Evolutionary conservation across 2,797 vertebrate species (phyloP).

Genomic region (Loriculus beryllinus): DNA sequence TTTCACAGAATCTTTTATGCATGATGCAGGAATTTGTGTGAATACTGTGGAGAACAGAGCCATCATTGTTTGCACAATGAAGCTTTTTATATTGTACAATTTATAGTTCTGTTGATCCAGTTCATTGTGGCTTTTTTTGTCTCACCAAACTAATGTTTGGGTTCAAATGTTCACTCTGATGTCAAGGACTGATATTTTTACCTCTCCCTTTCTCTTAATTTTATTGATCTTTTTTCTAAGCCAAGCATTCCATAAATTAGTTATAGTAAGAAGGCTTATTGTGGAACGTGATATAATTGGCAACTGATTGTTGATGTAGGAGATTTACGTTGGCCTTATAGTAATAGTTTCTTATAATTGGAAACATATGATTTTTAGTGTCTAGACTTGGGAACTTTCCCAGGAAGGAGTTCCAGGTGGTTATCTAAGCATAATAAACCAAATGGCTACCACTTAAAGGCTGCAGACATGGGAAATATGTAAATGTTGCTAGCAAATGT

Average conservation of each 20-base stretch:
- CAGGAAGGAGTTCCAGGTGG: constrained; percentile 74
- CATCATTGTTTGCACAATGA: background rate
- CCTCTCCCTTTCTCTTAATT: constrained; percentile 17
- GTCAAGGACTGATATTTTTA: constrained; percentile 39
- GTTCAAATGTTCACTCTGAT: constrained; percentile 46
- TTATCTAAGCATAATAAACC: constrained; percentile 66
- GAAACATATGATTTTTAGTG: constrained; percentile 70
- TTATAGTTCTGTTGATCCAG: background rate
- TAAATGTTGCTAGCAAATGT: constrained; percentile 19
- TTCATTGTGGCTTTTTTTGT: background rate
- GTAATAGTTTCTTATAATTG: constrained; percentile 64
- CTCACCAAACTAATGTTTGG: background rate
- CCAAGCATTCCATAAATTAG: constrained; percentile 55
- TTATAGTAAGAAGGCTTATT: constrained; percentile 44
- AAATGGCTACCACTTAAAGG: constrained; percentile 53
- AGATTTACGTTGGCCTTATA: constrained; percentile 59
- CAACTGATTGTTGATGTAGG: constrained; percentile 62
- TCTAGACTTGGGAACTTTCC: constrained; percentile 78
- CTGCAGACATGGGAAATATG: constrained; percentile 46
- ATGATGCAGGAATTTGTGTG: background rate
- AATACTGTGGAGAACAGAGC: background rate
- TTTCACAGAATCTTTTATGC: background rate
- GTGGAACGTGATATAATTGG: constrained; percentile 67
- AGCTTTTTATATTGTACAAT: background rate
- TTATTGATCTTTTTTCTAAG: constrained; percentile 44